Evolutionary conservation across 2,113 vertebrate genomes (phyloP), one percentile per base, ranked within the genome.

Genomic region (Cyanoderma ruficeps): DNA sequence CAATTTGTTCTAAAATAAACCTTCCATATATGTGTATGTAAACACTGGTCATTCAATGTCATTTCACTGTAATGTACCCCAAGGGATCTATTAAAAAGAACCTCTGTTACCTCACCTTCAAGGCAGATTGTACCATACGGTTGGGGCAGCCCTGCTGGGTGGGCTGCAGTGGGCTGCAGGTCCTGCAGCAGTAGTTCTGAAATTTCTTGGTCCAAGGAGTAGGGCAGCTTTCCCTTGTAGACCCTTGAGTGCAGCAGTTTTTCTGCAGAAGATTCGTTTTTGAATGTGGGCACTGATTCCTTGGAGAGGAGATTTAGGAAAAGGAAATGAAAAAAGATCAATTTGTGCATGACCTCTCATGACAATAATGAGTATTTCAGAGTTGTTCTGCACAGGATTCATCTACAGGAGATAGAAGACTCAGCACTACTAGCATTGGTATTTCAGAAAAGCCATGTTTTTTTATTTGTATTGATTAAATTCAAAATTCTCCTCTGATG

Each of bases 121-220:
- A 28, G 30, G 24, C 9, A 10, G 30, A 4, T 56, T n/a, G 17
- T 41, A 14, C 24, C 6, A 25, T 7, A 6, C 2, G 4, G 7
- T 4, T 24, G 21, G n/a, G 25, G 2, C 42, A 63, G n/a, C 16
- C 19, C 11, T 52, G 5, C 0, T 0, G 7, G 18, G 4, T 74
- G n/a, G 15, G 24, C 27, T 53, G 27, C 24, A 69, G 4, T 74
- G n/a, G 15, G 24, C 27, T 53, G 27, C 24, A 69, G 23, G 18
- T 37, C 33, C 23, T 12, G 33, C 11, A 64, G 33, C 16, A 15
- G 15, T 27, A 59, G 13, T 8, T 67, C 21, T 5, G 13, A 11
- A 44, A 10, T 15, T 78, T 47, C 14, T 59, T 3, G 3, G 8
- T 31, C 6, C 17, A 21, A 10, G 28, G 28, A n/a, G 1, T 3